Evolutionary conservation across 2,888 invertebrate genomes (phyloP).

Genomic region (Phengaris arion): DNA sequence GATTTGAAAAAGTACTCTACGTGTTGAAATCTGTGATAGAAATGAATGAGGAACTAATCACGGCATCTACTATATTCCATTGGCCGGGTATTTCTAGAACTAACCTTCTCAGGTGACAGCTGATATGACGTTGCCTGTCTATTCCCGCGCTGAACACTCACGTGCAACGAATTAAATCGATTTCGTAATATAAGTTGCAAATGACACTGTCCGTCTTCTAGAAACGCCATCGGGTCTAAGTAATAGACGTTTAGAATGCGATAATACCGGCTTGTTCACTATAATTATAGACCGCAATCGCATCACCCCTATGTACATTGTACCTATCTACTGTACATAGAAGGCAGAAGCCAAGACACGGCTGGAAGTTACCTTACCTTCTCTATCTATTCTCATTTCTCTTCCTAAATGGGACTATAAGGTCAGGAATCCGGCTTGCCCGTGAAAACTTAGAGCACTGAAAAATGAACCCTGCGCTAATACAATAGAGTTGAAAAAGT

Average conservation of each 20-base stretch:
- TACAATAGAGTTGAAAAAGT: no score
- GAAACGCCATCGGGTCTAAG: slow-evolving; percentile 65
- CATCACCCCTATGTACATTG: slow-evolving; percentile 29
- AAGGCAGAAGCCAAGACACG: no score
- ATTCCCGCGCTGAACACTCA: neutral
- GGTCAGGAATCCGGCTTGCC: no score
- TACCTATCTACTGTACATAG: neutral
- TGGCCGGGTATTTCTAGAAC: neutral
- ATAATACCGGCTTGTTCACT: slow-evolving; percentile 57
- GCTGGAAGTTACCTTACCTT: no score
- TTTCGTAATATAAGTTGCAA: slow-evolving; percentile 39
- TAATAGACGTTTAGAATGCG: slow-evolving; percentile 53
- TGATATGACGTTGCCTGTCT: neutral
- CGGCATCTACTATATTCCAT: neutral
- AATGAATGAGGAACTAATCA: no score
- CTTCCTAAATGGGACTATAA: no score
- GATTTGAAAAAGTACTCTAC: no score
- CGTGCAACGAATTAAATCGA: slow-evolving; percentile 39
- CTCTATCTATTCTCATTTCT: no score
- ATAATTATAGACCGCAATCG: slow-evolving; percentile 51
- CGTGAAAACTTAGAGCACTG: no score
- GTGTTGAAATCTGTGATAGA: no score
- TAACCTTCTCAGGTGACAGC: neutral
- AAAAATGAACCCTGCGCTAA: no score
- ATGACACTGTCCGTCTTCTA: slow-evolving; percentile 50